Evolutionary conservation across 2,113 vertebrate species (phyloP).

Genomic region (Cavia aperea): DNA sequence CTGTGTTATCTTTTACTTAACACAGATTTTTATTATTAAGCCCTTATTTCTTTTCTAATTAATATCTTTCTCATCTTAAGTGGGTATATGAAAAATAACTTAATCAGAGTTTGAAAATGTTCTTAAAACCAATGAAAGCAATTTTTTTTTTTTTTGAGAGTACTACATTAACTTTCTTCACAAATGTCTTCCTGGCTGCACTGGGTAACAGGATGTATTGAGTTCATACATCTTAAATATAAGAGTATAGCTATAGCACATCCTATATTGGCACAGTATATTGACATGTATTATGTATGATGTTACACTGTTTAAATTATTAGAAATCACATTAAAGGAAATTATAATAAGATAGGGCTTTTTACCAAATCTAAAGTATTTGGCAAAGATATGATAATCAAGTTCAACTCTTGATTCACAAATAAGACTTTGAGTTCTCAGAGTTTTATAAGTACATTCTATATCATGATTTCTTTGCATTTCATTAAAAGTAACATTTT

Average conservation of each 20-base stretch:
- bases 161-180: conserved; percentile 61
- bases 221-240: conserved; percentile 74
- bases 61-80: not conserved
- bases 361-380: conserved; percentile 71
- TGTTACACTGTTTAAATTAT: conserved; percentile 76
- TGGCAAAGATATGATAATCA: conserved; percentile 69
- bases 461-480: conserved; percentile 65
- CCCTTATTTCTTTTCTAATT: not conserved
- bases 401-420: conserved; percentile 71
- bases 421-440: conserved; percentile 66
- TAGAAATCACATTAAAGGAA: conserved; percentile 73
- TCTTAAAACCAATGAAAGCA: conserved; percentile 44
- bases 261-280: conserved; percentile 71
- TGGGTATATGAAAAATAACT: conserved; percentile 7
- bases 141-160: not conserved
- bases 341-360: conserved; percentile 73
- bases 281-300: conserved; percentile 76
- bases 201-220: conserved; percentile 70
- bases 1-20: not conserved
- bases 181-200: conserved; percentile 69
- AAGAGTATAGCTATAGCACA: conserved; percentile 65
- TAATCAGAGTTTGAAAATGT: conserved; percentile 21
- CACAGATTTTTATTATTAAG: not conserved
- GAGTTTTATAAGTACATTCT: conserved; percentile 57
- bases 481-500: conserved; percentile 65